Evolutionary conservation across 2,113 vertebrate species (phyloP), one percentile per base, ranked within the genome.

Genomic region (Myiopsitta monachus): DNA sequence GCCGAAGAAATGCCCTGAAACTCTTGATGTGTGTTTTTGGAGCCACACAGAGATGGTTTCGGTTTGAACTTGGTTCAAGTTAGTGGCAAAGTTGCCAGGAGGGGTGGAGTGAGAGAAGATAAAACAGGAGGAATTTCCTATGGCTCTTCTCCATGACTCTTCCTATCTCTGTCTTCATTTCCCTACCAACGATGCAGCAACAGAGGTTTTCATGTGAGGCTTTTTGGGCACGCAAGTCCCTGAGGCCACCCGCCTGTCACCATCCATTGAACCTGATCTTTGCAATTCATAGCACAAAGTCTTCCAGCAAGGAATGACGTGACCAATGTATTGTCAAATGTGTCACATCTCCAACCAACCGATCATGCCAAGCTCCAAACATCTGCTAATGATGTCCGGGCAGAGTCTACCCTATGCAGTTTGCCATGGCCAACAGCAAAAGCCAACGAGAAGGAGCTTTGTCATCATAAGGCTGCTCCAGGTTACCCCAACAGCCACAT

Each of bases 121-220:
- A 75, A 85, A 87, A 5, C 38, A 81, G 41, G 21, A 90, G 39
- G 88, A 92, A 81, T 81, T 74, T 90, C 79, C 54, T 67, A 74
- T 81, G 59, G 59, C 54, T 94, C 51, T 88, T 83, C 76, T 83
- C 49, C 76, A 49, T 3, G 5, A 41, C 8, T 5, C 64, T 83
- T 59, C 33, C 57, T 70, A 75, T 26, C 43, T 79, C 63, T 49
- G 24, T 39, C 44, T 70, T 39, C 54, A 12, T 59, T 91, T 83
- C 55, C 61, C n/a, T 38, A 51, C 19, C 59, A 81, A 39, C 78
- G 63, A 26, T 5, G 19, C 14, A 72, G 43, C 46, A 78, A 28
- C 22, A 49, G 59, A 66, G 12, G 26, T 36, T 94, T 96, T 28
- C 3, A 7, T 66, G 44, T 44, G 69, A 64, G 57, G 0, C 7